A percentile compares a stretch with the other conserved stretches of the same genome.
Evolutionary conservation across 1,140 invertebrate genomes (phyloP).

Genomic region (Calephelis nemesis): DNA sequence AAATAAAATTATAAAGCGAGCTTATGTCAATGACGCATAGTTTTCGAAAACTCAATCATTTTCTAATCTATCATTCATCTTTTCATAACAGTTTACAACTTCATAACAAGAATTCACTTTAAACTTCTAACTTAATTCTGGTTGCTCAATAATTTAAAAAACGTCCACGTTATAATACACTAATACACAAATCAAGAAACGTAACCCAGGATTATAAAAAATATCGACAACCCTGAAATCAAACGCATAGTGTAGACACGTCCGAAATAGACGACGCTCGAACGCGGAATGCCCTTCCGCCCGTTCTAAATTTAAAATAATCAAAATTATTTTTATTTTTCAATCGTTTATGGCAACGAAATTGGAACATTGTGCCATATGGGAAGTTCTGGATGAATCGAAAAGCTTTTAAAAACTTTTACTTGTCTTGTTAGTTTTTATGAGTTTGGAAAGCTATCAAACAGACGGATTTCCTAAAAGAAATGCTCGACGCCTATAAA

Average conservation of each 20-base stretch:
- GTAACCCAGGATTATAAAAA: not conserved
- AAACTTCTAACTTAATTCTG: too few relatives aligned
- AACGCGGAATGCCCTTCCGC: conserved; percentile 55
- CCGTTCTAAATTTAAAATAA: conserved; percentile 57
- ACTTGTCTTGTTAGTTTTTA: too few relatives aligned
- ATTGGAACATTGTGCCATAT: conserved; percentile 15
- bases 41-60: too few relatives aligned
- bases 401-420: not conserved
- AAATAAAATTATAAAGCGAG: too few relatives aligned
- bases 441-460: too few relatives aligned
- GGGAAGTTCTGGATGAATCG: conserved; percentile 14
- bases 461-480: too few relatives aligned
- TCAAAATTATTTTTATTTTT: conserved; percentile 41
- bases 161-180: not conserved
- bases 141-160: too few relatives aligned
- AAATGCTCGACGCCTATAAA: too few relatives aligned
- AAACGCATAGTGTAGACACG: conserved; percentile 26
- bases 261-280: conserved; percentile 49
- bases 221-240: conserved; percentile 1
- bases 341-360: conserved; percentile 22
- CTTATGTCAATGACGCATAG: too few relatives aligned
- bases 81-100: too few relatives aligned
- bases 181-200: not conserved
- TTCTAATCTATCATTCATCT: too few relatives aligned
- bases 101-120: too few relatives aligned